phyloP scores from a whole-genome alignment of 2,888 invertebrate genomes.

The Sminthurides aquaticus region DNA sequence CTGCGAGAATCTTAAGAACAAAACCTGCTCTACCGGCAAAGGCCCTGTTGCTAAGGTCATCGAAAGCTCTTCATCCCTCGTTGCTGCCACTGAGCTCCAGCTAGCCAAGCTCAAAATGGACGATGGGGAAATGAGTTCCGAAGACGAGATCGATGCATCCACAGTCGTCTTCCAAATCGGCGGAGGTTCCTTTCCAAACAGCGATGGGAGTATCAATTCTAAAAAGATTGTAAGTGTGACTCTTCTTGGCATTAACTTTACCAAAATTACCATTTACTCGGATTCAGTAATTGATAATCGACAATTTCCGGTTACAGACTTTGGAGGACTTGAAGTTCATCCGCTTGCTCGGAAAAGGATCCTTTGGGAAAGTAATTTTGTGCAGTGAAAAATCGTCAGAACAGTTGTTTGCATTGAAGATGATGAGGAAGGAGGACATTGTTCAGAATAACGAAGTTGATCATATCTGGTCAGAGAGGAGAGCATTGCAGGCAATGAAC shows the following conservation, averaged over 20 bases:
- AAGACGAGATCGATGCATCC: not conserved
- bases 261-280: too few species aligned
- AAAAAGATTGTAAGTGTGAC: not conserved
- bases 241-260: too few species aligned
- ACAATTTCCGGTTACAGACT: not conserved
- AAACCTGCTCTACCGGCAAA: not conserved
- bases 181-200: not conserved
- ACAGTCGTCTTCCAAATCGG: not conserved
- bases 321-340: not conserved
- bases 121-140: not conserved
- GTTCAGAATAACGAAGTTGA: not conserved
- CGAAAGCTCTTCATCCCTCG: not conserved
- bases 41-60: not conserved
- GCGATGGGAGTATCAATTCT: not conserved
- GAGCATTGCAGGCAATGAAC: not conserved
- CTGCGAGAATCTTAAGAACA: not conserved
- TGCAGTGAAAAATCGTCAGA: not conserved
- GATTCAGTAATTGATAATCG: too few species aligned
- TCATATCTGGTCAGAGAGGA: not conserved
- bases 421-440: not conserved
- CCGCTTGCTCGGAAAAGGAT: not conserved
- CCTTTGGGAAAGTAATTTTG: not conserved
- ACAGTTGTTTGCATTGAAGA: not conserved
- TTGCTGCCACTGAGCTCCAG: not conserved
- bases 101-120: not conserved